These are phyloP conservation scores for Morus bassanus DNA, from an alignment of 2,797 vertebrate species.

Conservation along the genomic window DNA sequence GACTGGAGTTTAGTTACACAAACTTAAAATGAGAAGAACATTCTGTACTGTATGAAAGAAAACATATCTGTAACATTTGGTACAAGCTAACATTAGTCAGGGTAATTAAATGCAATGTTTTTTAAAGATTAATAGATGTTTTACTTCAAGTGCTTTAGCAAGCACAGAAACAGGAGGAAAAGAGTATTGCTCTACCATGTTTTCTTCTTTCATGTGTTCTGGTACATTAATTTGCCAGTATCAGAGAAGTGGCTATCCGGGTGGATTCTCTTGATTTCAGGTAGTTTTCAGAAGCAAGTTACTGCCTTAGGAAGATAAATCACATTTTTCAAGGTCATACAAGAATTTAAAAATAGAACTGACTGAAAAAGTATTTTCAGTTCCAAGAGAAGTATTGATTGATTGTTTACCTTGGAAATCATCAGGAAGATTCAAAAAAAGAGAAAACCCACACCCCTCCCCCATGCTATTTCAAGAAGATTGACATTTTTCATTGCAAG, in stretches of 20 bases:
- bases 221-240: background rate
- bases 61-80: slow-evolving; percentile 77
- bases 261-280: background rate
- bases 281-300: background rate
- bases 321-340: background rate
- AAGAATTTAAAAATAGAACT: background rate
- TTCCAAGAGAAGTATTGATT: background rate
- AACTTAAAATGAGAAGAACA: slow-evolving; percentile 76
- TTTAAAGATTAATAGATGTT: slow-evolving; percentile 79
- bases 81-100: slow-evolving; percentile 78
- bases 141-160: slow-evolving; percentile 74
- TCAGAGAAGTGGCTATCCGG: background rate
- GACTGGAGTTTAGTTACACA: slow-evolving; percentile 68
- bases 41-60: slow-evolving; percentile 76
- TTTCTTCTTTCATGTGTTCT: slow-evolving; percentile 28
- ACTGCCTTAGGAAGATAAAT: background rate
- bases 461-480: background rate
- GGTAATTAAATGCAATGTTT: slow-evolving; percentile 78
- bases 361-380: background rate
- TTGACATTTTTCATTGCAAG: background rate
- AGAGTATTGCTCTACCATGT: background rate
- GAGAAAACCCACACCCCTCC: background rate
- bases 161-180: slow-evolving; percentile 57
- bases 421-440: background rate
- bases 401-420: background rate